phyloP scores from a whole-genome alignment of 2,797 vertebrate species.

The Enteromius trimaculatus region DNA sequence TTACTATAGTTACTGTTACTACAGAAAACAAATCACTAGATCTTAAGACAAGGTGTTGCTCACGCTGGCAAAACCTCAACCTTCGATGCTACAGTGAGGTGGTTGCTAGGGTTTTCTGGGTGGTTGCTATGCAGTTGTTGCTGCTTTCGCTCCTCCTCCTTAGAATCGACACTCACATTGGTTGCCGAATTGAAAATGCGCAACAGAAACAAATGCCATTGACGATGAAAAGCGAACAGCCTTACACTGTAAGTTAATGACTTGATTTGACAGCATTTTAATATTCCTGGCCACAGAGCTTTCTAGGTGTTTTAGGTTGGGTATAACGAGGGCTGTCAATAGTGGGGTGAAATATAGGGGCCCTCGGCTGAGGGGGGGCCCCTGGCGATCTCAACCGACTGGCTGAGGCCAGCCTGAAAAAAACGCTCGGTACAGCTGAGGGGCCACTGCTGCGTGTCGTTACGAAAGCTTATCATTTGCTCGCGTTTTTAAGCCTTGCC shows the following conservation, averaged over 20 bases:
- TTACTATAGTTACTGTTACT: conserved; percentile 10
- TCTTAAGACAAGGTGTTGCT: background rate
- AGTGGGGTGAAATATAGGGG: too few relatives aligned
- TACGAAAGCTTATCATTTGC: too few relatives aligned
- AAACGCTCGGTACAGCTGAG: too few relatives aligned
- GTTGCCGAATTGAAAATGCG: background rate
- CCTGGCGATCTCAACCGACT: too few relatives aligned
- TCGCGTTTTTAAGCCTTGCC: too few relatives aligned
- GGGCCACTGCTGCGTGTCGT: too few relatives aligned
- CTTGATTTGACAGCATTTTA: background rate
- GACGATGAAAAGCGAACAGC: background rate
- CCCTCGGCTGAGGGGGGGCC: too few relatives aligned
- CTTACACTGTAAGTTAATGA: background rate
- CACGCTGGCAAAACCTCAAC: background rate
- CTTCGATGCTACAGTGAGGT: background rate
- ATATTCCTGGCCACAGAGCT: background rate
- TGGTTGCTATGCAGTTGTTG: background rate
- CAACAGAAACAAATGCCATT: background rate
- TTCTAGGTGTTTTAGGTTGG: background rate
- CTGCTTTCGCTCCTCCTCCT: background rate
- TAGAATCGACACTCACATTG: background rate
- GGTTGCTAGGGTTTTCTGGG: background rate
- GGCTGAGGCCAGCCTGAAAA: too few relatives aligned
- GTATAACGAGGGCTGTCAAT: background rate
- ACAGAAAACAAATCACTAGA: background rate